A percentile compares a stretch with the other conserved stretches of the same genome.
Conservation (phyloP, 2,113 vertebrate genomes). For the Crotophaga sulcirostris region DNA sequence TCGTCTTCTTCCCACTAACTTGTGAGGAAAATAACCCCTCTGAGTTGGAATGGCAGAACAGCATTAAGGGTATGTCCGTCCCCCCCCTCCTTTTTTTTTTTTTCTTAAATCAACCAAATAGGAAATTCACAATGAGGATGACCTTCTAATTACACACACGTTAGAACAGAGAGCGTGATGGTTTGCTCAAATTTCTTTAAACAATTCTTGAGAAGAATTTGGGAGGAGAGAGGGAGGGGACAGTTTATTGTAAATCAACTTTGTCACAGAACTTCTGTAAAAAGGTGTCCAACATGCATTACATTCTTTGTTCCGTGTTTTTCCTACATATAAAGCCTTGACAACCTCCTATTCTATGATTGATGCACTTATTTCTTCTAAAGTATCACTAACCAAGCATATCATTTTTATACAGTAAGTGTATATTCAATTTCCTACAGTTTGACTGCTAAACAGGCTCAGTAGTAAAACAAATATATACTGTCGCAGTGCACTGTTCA, state of each 20-base stretch:
- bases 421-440: slow-evolving; percentile 81
- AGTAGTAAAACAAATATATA: slow-evolving; percentile 71
- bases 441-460: slow-evolving; percentile 80
- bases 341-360: slow-evolving; percentile 78
- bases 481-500: slow-evolving; percentile 41
- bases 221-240: neutral
- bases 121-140: slow-evolving; percentile 16
- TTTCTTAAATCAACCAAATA: slow-evolving; percentile 34
- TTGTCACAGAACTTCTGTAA: slow-evolving; percentile 64
- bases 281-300: slow-evolving; percentile 60
- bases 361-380: slow-evolving; percentile 83
- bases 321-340: slow-evolving; percentile 72
- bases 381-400: slow-evolving; percentile 82
- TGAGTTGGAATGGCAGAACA: slow-evolving; percentile 23
- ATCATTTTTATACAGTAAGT: slow-evolving; percentile 82
- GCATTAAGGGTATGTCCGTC: neutral
- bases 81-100: slow-evolving; percentile 5
- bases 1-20: neutral
- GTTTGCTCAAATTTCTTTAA: neutral
- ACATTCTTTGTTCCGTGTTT: slow-evolving; percentile 72
- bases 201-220: neutral
- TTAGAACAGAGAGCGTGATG: slow-evolving; percentile 20
- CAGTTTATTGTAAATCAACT: slow-evolving; percentile 51
- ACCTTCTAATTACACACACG: slow-evolving; percentile 51
- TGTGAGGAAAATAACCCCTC: slow-evolving; percentile 21